A percentile compares a stretch with the other conserved stretches of the same genome.
Evolutionary conservation across 2,113 vertebrate species (phyloP).

Genomic region (Saguinus midas): DNA sequence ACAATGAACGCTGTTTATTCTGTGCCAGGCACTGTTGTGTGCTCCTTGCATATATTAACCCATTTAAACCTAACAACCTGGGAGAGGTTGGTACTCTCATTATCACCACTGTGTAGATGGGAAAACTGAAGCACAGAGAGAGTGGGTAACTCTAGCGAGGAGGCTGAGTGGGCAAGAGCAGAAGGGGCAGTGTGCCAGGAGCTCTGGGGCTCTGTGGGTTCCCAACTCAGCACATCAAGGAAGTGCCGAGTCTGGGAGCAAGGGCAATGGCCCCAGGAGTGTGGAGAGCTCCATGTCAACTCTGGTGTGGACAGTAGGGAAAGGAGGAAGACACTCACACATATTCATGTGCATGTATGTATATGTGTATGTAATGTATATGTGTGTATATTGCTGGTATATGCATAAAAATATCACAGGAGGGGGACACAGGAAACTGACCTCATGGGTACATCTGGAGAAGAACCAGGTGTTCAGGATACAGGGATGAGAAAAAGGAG

Average conservation of each 20-base stretch:
- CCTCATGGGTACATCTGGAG: background rate
- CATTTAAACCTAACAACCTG: background rate
- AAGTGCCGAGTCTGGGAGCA: too few species aligned
- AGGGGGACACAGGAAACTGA: background rate
- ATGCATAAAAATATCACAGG: background rate
- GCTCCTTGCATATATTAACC: too few species aligned
- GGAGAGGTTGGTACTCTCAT: background rate
- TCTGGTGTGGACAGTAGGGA: background rate
- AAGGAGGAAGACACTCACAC: background rate
- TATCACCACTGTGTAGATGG: fast-evolving
- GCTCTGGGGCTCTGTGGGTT: background rate
- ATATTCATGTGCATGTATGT: background rate
- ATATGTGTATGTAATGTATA: background rate
- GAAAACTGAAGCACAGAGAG: background rate
- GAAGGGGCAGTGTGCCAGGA: background rate
- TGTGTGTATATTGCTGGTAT: background rate
- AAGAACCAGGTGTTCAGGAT: background rate
- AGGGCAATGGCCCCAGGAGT: background rate
- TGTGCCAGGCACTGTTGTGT: background rate
- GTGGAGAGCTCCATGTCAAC: too few species aligned
- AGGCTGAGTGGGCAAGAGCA: background rate
- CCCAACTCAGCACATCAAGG: background rate
- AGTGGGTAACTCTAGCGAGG: too few species aligned
- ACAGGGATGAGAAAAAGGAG: background rate
- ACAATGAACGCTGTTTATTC: fast-evolving